Evolutionary conservation across 2,113 vertebrate species (phyloP), one percentile per base, ranked within the genome.

Genomic region (Illadopsis cleaveri): DNA sequence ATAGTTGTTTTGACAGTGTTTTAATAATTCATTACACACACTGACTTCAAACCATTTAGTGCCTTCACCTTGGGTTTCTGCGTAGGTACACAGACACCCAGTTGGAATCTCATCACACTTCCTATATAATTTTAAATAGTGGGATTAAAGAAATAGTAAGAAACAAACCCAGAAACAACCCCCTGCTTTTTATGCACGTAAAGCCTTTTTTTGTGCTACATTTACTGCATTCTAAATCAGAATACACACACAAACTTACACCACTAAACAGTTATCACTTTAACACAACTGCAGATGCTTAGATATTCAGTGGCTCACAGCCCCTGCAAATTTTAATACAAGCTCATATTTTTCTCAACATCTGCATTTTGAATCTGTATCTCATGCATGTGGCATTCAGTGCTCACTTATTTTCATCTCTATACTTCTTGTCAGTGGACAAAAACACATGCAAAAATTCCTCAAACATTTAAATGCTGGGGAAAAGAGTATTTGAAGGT

Each of bases 1-100:
- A 62, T 8, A 44, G 20, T 31, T 83, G 61, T 82, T 94, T 68
- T 69, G 45, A 69, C 78, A 91, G 40, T 6, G 3, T 82, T 94
- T 94, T 82, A 94, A 82, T 82, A 94, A 91, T 85, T 87, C 57
- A 93, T 79, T 42, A 66, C 64, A 82, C 14, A 22, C 16, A 23
- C 50, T 50, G 45, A 79, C 89, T 94, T 84, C 91, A 83, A 64
- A 90, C 70, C 37, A 45, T 38, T 42, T 7, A 89, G 57, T 35
- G 65, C 42, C 69, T 91, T 68, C 77, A 85, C 66, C 48, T 38
- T 53, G 64, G 53, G 66, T 65, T 87, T 79, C 64, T 79, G 84
- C 53, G 57, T 15, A 89, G 86, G n/a, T 79, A 33, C 40, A 51
- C 44, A 37, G 22, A 42, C 7, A 47, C 31, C 12, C 38, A 65